A percentile compares a stretch with the other conserved stretches of the same genome.
Evolutionary conservation across 1,140 invertebrate genomes (phyloP).

Genomic region (Drosophila kikkawai): DNA sequence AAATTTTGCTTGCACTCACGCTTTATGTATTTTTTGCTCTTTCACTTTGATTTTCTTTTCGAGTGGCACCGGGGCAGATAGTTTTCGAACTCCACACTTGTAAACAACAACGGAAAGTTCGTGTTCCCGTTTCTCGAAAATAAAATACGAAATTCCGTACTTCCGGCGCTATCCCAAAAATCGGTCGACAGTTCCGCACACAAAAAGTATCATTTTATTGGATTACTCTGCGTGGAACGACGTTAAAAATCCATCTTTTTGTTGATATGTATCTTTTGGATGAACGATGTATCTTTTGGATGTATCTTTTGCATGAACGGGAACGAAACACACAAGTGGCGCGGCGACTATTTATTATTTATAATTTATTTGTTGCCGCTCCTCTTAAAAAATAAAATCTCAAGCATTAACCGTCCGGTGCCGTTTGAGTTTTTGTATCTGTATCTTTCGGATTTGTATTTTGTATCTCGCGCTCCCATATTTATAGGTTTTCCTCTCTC

Average conservation of each 20-base stretch:
- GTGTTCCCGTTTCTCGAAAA: constrained; percentile 30
- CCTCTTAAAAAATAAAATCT: constrained; percentile 4
- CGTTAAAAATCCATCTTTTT: constrained; percentile 26
- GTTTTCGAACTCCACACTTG: constrained; percentile 38
- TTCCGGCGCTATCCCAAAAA: constrained; percentile 12
- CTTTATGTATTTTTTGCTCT: constrained; percentile 26
- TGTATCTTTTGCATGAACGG: constrained; percentile 32
- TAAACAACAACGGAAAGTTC: constrained; percentile 42
- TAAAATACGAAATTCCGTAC: constrained; percentile 50
- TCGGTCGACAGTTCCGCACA: constrained; percentile 9
- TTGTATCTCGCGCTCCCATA: not conserved
- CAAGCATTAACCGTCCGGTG: constrained; percentile 8
- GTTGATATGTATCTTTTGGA: constrained; percentile 13
- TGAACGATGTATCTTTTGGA: constrained; percentile 13
- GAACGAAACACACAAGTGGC: constrained; percentile 31
- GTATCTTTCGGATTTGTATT: constrained; percentile 1
- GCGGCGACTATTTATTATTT: constrained; percentile 7
- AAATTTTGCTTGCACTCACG: constrained; percentile 32
- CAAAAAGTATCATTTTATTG: constrained; percentile 1
- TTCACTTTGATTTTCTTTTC: constrained; percentile 19
- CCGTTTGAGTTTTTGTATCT: constrained; percentile 2
- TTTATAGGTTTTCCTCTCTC: constrained; percentile 14
- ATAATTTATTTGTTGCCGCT: constrained; percentile 16
- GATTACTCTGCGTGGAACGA: not conserved
- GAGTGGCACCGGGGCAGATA: not conserved